Conservation (phyloP, 2,888 invertebrate species). For the Hybos culiciformis region DNA sequence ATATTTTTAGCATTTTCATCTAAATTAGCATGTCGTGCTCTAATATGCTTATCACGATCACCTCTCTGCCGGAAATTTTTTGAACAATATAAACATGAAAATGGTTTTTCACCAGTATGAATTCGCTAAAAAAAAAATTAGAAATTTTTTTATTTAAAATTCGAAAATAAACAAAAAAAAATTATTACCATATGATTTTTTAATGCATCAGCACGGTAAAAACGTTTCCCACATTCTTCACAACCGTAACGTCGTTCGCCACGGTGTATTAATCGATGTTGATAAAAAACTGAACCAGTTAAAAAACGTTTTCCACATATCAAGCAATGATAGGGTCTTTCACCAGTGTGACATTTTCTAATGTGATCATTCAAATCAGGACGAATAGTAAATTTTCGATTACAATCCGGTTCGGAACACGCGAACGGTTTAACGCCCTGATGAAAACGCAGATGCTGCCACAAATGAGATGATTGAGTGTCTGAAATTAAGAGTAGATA, state of each 20-base stretch:
- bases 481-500: no score
- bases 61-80: conserved; percentile 43
- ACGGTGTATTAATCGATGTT: conserved; percentile 47
- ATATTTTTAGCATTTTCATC: conserved; percentile 25
- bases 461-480: conserved; percentile 49
- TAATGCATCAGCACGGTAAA: conserved; percentile 48
- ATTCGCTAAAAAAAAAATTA: conserved; percentile 42
- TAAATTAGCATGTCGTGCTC: conserved; percentile 39
- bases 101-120: conserved; percentile 46
- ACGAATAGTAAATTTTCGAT: conserved; percentile 46
- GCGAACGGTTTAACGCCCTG: conserved; percentile 49
- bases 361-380: conserved; percentile 50
- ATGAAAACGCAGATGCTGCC: conserved; percentile 52
- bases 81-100: conserved; percentile 39
- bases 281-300: conserved; percentile 49
- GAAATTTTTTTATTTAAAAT: no score
- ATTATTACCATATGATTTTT: conserved; percentile 35
- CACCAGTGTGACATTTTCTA: conserved; percentile 49
- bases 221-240: conserved; percentile 47
- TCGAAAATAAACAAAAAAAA: no score
- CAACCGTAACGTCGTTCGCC: conserved; percentile 50
- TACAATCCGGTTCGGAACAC: conserved; percentile 45
- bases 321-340: conserved; percentile 46
- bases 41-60: conserved; percentile 43
- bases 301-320: conserved; percentile 48